Evolutionary conservation across 2,888 invertebrate species (phyloP).

Genomic region (Chironomus tentans): DNA sequence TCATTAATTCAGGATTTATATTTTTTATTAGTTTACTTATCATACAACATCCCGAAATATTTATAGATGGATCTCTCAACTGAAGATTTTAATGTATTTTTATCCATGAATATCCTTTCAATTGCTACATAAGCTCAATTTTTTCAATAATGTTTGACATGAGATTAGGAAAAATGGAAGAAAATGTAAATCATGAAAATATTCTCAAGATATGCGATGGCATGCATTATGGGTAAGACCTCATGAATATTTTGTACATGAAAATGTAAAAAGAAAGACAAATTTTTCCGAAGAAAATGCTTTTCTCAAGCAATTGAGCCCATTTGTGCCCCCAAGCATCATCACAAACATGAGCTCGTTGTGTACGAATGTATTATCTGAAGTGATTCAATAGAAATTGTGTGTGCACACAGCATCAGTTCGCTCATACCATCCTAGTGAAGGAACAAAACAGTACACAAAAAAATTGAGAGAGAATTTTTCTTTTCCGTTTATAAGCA

Average conservation of each 20-base stretch:
- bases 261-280: not conserved
- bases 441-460: not conserved
- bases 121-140: no score
- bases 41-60: no score
- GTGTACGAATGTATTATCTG: slow-evolving; percentile 21
- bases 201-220: not conserved
- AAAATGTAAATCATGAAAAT: not conserved
- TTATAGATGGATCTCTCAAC: no score
- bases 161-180: not conserved
- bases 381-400: slow-evolving; percentile 19
- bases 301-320: not conserved
- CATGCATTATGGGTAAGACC: not conserved
- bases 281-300: not conserved
- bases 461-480: not conserved
- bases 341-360: not conserved
- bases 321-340: not conserved
- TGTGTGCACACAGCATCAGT: not conserved
- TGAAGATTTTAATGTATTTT: no score
- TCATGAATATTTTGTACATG: no score
- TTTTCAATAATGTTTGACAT: not conserved
- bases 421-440: not conserved
- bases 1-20: no score
- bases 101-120: no score
- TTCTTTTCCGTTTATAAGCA: slow-evolving; percentile 17
- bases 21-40: no score